Evolutionary conservation across 2,888 invertebrate species (phyloP).

Genomic region (Zele albiditarsus): DNA sequence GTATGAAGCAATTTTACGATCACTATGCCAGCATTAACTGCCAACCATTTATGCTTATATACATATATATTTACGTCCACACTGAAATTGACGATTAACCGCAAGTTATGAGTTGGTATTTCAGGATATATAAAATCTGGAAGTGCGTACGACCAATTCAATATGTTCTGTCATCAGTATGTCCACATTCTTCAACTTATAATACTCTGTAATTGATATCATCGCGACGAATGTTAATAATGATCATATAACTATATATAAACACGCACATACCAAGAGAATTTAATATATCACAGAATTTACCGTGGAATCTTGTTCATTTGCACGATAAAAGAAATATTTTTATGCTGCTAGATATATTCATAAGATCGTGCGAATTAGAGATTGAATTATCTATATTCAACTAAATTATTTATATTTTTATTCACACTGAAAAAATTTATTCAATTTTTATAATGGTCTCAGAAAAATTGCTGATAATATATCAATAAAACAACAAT

Average conservation of each 20-base stretch:
- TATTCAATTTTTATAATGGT: too few species aligned
- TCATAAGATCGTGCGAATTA: too few species aligned
- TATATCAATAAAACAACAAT: too few species aligned
- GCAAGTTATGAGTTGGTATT: constrained; percentile 2
- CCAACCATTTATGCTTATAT: background rate
- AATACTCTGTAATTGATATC: background rate
- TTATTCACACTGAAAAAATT: too few species aligned
- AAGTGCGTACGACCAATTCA: background rate
- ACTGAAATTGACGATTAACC: background rate
- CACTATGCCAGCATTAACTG: background rate
- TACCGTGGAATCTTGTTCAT: background rate
- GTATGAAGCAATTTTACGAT: constrained; percentile 6
- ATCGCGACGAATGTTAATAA: constrained; percentile 1
- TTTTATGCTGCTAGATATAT: too few species aligned
- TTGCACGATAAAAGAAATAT: background rate
- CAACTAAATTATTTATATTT: too few species aligned
- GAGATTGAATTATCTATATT: too few species aligned
- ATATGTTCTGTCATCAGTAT: background rate
- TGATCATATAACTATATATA: background rate
- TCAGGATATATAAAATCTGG: background rate
- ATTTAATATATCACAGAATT: background rate
- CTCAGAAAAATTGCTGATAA: too few species aligned
- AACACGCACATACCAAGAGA: background rate
- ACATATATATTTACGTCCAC: background rate
- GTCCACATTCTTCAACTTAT: background rate